Evolutionary conservation across 2,113 vertebrate species (phyloP).

Genomic region (Carassius auratus): DNA sequence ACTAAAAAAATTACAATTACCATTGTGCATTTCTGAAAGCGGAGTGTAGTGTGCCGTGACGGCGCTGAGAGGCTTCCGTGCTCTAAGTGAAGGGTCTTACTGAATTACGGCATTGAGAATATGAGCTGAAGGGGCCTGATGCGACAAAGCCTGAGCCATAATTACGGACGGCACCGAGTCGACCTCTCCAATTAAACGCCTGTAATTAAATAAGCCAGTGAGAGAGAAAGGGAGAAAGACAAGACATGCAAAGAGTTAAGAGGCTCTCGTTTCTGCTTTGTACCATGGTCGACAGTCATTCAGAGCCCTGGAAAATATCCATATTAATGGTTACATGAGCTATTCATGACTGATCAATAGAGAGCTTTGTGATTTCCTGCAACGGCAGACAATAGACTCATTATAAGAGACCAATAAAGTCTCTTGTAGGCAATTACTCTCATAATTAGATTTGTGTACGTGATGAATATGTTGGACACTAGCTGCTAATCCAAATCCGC

Average conservation of each 20-base stretch:
- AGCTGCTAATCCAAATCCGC: constrained; percentile 30
- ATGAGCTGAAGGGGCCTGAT: constrained; percentile 45
- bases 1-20: neutral
- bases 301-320: constrained; percentile 31
- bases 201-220: constrained; percentile 58
- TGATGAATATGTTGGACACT: constrained; percentile 48
- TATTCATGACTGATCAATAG: constrained; percentile 38
- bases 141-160: constrained; percentile 46
- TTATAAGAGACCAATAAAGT: constrained; percentile 51
- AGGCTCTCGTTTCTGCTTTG: constrained; percentile 9
- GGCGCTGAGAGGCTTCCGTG: constrained; percentile 17
- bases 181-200: constrained; percentile 58
- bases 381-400: constrained; percentile 52
- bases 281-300: neutral
- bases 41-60: neutral
- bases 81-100: constrained; percentile 53
- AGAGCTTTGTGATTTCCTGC: constrained; percentile 19
- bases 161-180: constrained; percentile 53
- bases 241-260: constrained; percentile 43
- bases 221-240: constrained; percentile 19
- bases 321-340: constrained; percentile 45
- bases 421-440: constrained; percentile 45
- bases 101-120: constrained; percentile 54
- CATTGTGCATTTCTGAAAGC: neutral
- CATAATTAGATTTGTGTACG: constrained; percentile 55